Conservation (phyloP, 2,113 vertebrate species). For the human (Homo sapiens) region GRCh38 chr19:29442001-29442500, state of each 20-base stretch:
- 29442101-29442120: neutral
- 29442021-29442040: too few relatives aligned
- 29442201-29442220: neutral
- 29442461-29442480: constrained; percentile 17
- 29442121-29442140: neutral
- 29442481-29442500: neutral
- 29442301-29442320: neutral
- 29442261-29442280: neutral
- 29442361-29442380: neutral
- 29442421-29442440: neutral
- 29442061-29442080: neutral
- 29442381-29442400: neutral
- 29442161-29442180: neutral
- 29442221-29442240: neutral
- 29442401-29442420: neutral
- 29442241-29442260: too few relatives aligned
- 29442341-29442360: neutral
- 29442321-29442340: neutral
- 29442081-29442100: neutral
- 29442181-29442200: neutral
- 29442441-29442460: constrained; percentile 45
- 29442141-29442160: neutral
- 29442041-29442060: neutral
- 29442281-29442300: neutral
- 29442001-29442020: neutral